phyloP scores from a whole-genome alignment of 2,797 vertebrate genomes.

The Smutsia gigantea region DNA sequence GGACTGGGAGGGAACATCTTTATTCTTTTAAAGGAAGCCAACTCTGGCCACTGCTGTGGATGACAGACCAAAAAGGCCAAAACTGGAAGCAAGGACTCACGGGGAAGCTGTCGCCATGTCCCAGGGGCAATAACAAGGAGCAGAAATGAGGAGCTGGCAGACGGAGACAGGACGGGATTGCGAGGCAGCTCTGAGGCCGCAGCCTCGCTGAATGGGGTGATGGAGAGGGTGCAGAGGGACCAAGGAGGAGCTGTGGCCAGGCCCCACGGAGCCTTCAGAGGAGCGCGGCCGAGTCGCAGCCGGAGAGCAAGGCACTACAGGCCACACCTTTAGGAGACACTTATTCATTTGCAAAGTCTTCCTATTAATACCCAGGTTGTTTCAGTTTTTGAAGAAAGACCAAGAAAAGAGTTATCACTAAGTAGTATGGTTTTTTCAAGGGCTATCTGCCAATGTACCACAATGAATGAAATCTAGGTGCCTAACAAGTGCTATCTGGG shows the following conservation, averaged over 20 bases:
- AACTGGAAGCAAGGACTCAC: not conserved
- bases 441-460: not conserved
- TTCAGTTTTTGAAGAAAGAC: not conserved
- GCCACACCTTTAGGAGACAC: not conserved
- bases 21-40: not conserved
- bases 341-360: not conserved
- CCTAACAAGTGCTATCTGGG: not conserved
- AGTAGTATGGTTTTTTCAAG: not conserved
- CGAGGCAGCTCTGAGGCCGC: fast-evolving
- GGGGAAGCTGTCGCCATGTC: not conserved
- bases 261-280: not conserved
- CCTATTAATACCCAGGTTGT: not conserved
- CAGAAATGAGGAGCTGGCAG: no score
- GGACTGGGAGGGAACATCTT: fast-evolving
- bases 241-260: no score
- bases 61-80: not conserved
- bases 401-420: not conserved
- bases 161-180: not conserved
- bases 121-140: not conserved
- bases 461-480: not conserved
- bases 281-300: not conserved
- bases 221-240: fast-evolving
- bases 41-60: not conserved
- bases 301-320: not conserved
- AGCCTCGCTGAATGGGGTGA: no score